Conservation (phyloP, 2,888 invertebrate genomes). For the Tortrix viridana region DNA sequence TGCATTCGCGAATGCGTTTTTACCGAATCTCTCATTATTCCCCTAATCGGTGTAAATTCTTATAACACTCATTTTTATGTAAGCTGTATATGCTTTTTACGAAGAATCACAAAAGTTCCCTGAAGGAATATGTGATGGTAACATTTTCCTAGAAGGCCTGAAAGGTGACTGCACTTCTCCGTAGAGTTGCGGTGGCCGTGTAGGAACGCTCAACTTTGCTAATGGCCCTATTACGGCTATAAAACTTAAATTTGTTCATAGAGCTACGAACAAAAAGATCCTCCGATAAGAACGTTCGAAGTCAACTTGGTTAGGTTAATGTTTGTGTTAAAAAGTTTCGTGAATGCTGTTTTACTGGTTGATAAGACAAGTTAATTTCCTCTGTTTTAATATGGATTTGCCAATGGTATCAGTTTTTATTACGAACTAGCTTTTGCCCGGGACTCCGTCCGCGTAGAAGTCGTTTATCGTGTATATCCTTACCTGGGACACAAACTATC, state of each 20-base stretch:
- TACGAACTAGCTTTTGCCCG: too few species aligned
- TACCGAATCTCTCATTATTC: not conserved
- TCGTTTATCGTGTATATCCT: too few species aligned
- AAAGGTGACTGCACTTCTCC: slow-evolving; percentile 77
- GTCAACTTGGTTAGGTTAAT: slow-evolving; percentile 20
- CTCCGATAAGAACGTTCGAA: slow-evolving; percentile 39
- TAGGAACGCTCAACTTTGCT: slow-evolving; percentile 59
- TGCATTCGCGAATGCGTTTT: slow-evolving; percentile 14
- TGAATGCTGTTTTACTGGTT: too few species aligned
- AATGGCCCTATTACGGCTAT: slow-evolving; percentile 55
- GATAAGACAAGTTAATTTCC: not conserved
- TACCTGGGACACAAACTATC: too few species aligned
- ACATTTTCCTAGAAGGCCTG: slow-evolving; percentile 47
- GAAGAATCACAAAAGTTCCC: not conserved
- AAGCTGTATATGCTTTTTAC: not conserved
- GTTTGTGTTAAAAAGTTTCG: not conserved
- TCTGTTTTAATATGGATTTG: too few species aligned
- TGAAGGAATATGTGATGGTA: slow-evolving; percentile 34
- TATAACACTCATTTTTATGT: slow-evolving; percentile 1
- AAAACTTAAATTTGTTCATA: slow-evolving; percentile 58
- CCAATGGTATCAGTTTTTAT: too few species aligned
- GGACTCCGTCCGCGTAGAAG: too few species aligned
- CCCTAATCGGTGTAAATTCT: not conserved
- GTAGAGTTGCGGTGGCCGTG: slow-evolving; percentile 59
- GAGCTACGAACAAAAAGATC: slow-evolving; percentile 53